Percentiles rank a stretch among this genome's conserved stretches.
These are phyloP conservation scores for Hozukius guyotensis DNA, from an alignment of 2,797 vertebrate genomes.

Conservation along the genomic window DNA sequence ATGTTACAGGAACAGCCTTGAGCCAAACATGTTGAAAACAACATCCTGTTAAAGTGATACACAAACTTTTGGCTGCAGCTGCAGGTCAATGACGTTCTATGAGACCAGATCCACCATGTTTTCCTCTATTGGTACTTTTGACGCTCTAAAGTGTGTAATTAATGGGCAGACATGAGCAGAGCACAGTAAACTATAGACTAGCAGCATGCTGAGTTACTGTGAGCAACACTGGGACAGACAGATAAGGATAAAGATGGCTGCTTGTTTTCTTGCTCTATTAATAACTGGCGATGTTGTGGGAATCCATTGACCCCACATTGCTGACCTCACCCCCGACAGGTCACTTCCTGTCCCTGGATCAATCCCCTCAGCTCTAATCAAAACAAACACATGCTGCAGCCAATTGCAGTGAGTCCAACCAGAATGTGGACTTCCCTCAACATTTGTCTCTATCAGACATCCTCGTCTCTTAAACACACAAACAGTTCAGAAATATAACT, in stretches of 20 bases:
- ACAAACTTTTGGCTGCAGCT: not conserved
- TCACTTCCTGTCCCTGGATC: conserved; percentile 71
- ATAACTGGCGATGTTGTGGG: conserved; percentile 67
- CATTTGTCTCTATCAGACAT: conserved; percentile 14
- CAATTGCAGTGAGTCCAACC: conserved; percentile 1
- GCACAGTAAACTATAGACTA: not conserved
- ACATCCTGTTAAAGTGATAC: not conserved
- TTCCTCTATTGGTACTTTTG: not conserved
- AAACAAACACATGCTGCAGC: conserved; percentile 64
- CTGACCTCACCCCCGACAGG: conserved; percentile 51
- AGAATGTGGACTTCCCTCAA: conserved; percentile 16
- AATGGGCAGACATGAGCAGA: not conserved
- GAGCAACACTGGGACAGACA: not conserved
- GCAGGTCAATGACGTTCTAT: not conserved
- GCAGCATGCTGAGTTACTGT: not conserved
- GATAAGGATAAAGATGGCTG: not conserved
- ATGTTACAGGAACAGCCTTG: not conserved
- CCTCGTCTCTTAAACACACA: conserved; percentile 17
- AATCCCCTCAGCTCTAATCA: conserved; percentile 42
- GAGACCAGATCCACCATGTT: not conserved
- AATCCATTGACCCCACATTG: conserved; percentile 69
- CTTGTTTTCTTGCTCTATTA: conserved; percentile 51
- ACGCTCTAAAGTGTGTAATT: not conserved
- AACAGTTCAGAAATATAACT: conserved; percentile 20
- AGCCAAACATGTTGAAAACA: not conserved